Base-by-base conservation (phyloP, 2,888 invertebrate species). In the Thymelicus lineola region DNA sequence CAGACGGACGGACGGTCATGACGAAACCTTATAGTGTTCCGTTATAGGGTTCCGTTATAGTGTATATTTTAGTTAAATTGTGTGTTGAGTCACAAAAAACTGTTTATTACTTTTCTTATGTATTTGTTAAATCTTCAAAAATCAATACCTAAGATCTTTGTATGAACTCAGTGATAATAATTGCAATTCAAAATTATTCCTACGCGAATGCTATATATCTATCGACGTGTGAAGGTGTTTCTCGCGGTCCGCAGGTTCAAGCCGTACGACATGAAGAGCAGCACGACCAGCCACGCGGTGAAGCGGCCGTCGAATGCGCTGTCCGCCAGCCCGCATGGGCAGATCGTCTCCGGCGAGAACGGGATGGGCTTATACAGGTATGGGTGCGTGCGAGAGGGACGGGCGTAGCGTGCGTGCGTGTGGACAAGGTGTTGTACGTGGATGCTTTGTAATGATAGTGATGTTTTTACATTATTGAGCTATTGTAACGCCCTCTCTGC, bases 221-320 rank as follows among this genome's bases (percentile, higher is more conserved):
- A 53, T 53, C 53, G 53, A 53, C 53, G 53, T 53, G 53, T 53
- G 53, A 36, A 35, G 57, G 57, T 57, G 57, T 57, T 7, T 5
- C 20, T 17, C 12, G 20, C n/a, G 7, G 36, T 35, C n/a, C 57
- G 35, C 73, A 90, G 88, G 80, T 94, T 95, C 82, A 94, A 95
- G 93, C 95, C 95, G 71, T 95, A 95, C 82, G 95, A 95, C 77
- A 94, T 95, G 83, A 88, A 94, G 88, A 84, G 94, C 80, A 81
- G 85, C 83, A 94, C 90, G 81, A 94, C 90, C 81, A 83, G 84
- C 72, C 82, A 88, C 83, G 76, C 86, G 79, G 84, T 83, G 82
- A 88, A 94, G 90, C 84, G 95, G 86, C 82, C 90, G 62, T 82
- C 87, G 61, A 87, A 82, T 76, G 88, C 89, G 78, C 81, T 87